Evolutionary conservation across 2,888 invertebrate genomes (phyloP).

Genomic region (Kryphioiulus occultus): DNA sequence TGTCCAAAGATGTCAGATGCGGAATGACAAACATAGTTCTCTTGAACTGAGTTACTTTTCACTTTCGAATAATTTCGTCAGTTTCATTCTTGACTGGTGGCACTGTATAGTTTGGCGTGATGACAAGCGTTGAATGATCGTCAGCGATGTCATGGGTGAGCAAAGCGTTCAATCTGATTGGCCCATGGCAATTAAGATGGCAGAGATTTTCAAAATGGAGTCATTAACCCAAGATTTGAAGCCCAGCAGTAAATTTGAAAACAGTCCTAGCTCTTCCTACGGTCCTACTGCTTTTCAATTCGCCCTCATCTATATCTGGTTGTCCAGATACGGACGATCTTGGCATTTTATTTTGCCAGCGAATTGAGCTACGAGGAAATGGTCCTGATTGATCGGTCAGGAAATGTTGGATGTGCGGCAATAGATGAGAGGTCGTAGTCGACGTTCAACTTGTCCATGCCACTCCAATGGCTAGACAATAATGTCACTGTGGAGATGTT

Average conservation of each 20-base stretch:
- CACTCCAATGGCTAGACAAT: constrained; percentile 31
- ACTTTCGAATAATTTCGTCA: neutral
- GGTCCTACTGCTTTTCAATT: neutral
- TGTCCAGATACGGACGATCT: neutral
- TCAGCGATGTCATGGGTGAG: constrained; percentile 24
- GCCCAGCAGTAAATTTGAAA: neutral
- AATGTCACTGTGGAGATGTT: constrained; percentile 36
- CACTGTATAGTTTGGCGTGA: neutral
- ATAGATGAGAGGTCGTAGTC: constrained; percentile 12
- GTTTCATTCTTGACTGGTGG: neutral
- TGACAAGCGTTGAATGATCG: neutral
- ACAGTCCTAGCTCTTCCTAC: too few relatives aligned
- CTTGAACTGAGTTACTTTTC: neutral
- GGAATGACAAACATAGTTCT: neutral
- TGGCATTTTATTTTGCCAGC: neutral
- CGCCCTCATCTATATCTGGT: constrained; percentile 29
- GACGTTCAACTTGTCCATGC: constrained; percentile 27
- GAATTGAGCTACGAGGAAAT: neutral
- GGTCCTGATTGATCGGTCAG: constrained; percentile 33
- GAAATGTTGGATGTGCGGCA: constrained; percentile 29
- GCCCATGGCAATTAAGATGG: constrained; percentile 9
- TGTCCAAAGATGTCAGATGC: too few relatives aligned
- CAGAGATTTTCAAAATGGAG: constrained; percentile 9
- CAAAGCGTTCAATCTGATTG: constrained; percentile 26
- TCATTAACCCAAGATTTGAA: neutral